A percentile compares a stretch with the other conserved stretches of the same genome.
phyloP scores from a whole-genome alignment of 2,888 invertebrate genomes.

The Watsonalla cultraria region DNA sequence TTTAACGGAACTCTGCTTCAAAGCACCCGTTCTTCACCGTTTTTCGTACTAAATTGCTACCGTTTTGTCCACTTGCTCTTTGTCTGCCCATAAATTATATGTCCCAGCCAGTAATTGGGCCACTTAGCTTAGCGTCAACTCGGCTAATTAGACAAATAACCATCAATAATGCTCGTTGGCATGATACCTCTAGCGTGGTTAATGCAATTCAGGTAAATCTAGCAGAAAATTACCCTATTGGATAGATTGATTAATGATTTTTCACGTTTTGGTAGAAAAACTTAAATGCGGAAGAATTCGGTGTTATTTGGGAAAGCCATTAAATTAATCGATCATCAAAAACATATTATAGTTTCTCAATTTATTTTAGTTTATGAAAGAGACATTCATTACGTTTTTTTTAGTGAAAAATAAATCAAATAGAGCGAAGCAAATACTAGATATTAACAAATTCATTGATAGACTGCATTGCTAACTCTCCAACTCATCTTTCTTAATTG shows the following conservation, averaged over 20 bases:
- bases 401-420: too few species aligned
- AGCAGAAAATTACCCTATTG: background rate
- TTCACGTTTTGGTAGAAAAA: too few species aligned
- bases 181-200: background rate
- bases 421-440: too few species aligned
- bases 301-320: too few species aligned
- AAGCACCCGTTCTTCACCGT: background rate
- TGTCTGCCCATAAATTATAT: slow-evolving; percentile 10
- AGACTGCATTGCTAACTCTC: background rate
- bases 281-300: too few species aligned
- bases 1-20: background rate
- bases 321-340: too few species aligned
- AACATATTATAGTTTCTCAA: too few species aligned
- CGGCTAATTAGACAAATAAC: slow-evolving; percentile 18
- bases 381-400: too few species aligned
- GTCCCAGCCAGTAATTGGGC: slow-evolving; percentile 11
- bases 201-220: background rate
- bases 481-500: background rate
- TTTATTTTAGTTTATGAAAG: too few species aligned
- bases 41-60: slow-evolving; percentile 14
- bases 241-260: too few species aligned
- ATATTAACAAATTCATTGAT: too few species aligned
- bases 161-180: slow-evolving; percentile 16
- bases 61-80: slow-evolving; percentile 13
- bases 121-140: slow-evolving; percentile 25